Base-by-base conservation (phyloP, 2,888 invertebrate species). In the Latheticus oryzae region DNA sequence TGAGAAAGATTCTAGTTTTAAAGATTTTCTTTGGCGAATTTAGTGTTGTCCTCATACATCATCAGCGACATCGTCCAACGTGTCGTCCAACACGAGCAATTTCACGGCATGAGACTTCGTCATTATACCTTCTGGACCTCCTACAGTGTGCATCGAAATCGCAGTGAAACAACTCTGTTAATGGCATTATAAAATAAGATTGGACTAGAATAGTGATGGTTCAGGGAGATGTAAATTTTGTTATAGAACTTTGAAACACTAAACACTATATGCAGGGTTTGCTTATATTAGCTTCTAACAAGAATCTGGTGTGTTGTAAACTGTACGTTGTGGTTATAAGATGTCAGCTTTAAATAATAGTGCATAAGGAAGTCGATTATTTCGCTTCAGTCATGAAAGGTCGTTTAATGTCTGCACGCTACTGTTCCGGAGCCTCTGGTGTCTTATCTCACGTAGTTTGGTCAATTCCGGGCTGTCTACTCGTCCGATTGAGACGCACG, bases 391-490 rank as follows among this genome's bases (percentile, higher is more conserved):
- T 19, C 51, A 51, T 51, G 52, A 52, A 52, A 42, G 42, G 24
- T 30, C 33, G 21, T n/a, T 28, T 52, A 42, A 56, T 30, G 24
- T 9, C 40, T 47, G 52, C 58, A 58, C 54, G 64, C 63, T 64
- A 66, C 63, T 61, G 63, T 62, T 61, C 66, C 62, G 63, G 64
- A 51, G 60, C 56, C 61, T 63, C 64, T 54, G 61, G 65, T 54
- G 16, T 64, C 69, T 67, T 66, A 68, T 66, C 69, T 66, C 70
- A 70, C 70, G 71, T 70, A 68, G 53, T 47, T 65, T 50, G 68
- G 71, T 69, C 72, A 71, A 72, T 72, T 71, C 70, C 68, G 68
- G 65, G 61, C 61, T 67, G 67, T 66, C 68, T 65, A 62, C 62
- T 68, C 65, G 60, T 63, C 64, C 70, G 70, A 68, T 69, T 70